Percentiles rank a stretch among this genome's conserved stretches.
These are phyloP conservation scores for Ia io DNA, from an alignment of 2,113 vertebrate genomes.

Conservation along the genomic window DNA sequence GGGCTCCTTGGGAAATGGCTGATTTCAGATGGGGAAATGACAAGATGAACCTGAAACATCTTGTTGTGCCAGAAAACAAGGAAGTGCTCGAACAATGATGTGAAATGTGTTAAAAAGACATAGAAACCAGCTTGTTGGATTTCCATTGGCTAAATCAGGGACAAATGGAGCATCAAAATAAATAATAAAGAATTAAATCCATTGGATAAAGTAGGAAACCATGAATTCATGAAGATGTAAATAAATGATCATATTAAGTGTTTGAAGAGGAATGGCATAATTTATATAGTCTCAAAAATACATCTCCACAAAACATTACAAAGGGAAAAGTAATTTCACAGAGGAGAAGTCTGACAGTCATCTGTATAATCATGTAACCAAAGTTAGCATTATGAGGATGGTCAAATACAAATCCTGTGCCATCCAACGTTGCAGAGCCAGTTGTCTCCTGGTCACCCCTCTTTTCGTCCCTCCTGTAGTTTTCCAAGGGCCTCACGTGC, in stretches of 20 bases:
- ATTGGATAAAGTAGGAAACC: background rate
- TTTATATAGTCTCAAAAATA: background rate
- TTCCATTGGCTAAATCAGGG: background rate
- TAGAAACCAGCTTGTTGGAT: background rate
- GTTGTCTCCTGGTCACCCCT: background rate
- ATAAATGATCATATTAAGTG: background rate
- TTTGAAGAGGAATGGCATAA: background rate
- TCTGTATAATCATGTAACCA: background rate
- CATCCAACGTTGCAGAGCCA: background rate
- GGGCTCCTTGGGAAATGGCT: background rate
- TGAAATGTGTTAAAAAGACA: background rate
- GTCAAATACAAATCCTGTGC: background rate
- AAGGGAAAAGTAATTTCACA: background rate
- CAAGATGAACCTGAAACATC: background rate
- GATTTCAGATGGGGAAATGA: background rate
- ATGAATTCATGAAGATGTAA: background rate
- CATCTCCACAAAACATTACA: background rate
- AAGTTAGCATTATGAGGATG: background rate
- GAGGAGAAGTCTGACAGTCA: background rate
- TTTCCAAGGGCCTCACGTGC: background rate
- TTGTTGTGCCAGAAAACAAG: background rate
- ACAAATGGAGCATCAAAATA: background rate
- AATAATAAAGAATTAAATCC: background rate
- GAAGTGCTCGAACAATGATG: background rate
- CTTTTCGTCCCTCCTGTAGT: background rate